Conservation (phyloP, 2,888 invertebrate genomes). For the Andrena hattorfiana region DNA sequence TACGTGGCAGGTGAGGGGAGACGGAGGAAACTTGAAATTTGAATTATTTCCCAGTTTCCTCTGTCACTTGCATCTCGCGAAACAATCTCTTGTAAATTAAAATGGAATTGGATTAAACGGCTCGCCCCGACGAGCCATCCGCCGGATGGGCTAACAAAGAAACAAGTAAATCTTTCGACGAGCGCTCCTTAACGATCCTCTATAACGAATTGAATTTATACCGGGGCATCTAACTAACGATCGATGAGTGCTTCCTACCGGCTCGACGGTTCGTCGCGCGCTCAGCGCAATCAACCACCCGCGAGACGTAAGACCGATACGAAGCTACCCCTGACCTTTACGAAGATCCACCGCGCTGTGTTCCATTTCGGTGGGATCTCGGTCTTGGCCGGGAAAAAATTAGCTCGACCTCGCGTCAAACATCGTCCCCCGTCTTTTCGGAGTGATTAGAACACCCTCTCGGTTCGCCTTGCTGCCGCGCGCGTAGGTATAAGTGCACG, state of each 20-base stretch:
- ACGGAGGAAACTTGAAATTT: not conserved
- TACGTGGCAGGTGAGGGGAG: not conserved
- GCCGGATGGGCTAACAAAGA: conserved; percentile 36
- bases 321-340: not conserved
- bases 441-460: conserved; percentile 64
- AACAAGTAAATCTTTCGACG: conserved; percentile 8
- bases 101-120: conserved; percentile 61
- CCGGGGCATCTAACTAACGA: not conserved
- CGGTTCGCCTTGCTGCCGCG: conserved; percentile 46
- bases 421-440: conserved; percentile 10
- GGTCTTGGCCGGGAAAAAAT: not conserved
- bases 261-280: not conserved
- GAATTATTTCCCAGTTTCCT: conserved; percentile 60
- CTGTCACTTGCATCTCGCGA: conserved; percentile 56
- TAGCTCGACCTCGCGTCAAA: conserved; percentile 19
- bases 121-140: conserved; percentile 21
- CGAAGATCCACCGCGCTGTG: not conserved
- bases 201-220: conserved; percentile 16
- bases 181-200: not conserved
- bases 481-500: not conserved
- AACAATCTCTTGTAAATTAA: conserved; percentile 64
- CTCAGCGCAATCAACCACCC: not conserved
- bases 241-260: not conserved
- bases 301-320: not conserved
- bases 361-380: not conserved